Evolutionary conservation across 2,797 vertebrate species (phyloP).

Genomic region (Nyctalus aviator): DNA sequence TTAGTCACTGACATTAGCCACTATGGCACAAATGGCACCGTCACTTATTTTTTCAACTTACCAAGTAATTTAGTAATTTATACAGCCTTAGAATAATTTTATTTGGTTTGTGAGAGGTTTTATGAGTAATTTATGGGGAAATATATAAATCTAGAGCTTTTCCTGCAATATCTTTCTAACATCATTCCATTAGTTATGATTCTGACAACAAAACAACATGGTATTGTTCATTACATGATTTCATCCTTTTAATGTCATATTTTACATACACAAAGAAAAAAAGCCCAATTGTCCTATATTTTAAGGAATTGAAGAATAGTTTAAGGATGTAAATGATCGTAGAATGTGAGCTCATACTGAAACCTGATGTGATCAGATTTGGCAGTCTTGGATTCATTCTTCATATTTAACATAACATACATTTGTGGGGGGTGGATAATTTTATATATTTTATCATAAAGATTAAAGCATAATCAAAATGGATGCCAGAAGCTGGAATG

Average conservation of each 20-base stretch:
- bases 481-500: slow-evolving; percentile 67
- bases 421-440: slow-evolving; percentile 43
- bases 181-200: slow-evolving; percentile 63
- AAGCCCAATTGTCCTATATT: slow-evolving; percentile 13
- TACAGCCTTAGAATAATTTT: slow-evolving; percentile 68
- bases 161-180: slow-evolving; percentile 69
- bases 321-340: slow-evolving; percentile 76
- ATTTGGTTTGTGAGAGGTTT: slow-evolving; percentile 76
- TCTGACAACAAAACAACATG: slow-evolving; percentile 72
- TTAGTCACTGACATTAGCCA: slow-evolving; percentile 76
- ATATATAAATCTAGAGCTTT: slow-evolving; percentile 74
- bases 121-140: slow-evolving; percentile 69
- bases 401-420: slow-evolving; percentile 56
- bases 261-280: slow-evolving; percentile 26
- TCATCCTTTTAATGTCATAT: slow-evolving; percentile 62
- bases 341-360: slow-evolving; percentile 48
- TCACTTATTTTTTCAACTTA: slow-evolving; percentile 79
- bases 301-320: slow-evolving; percentile 57
- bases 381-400: slow-evolving; percentile 59
- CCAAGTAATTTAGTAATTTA: slow-evolving; percentile 80
- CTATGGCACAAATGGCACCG: slow-evolving; percentile 64
- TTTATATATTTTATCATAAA: slow-evolving; percentile 77
- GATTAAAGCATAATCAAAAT: slow-evolving; percentile 66
- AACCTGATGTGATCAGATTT: slow-evolving; percentile 65
- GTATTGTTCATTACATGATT: slow-evolving; percentile 63